These are phyloP conservation scores for Esox lucius DNA, from an alignment of 2,797 vertebrate genomes.

Conservation along the genomic window DNA sequence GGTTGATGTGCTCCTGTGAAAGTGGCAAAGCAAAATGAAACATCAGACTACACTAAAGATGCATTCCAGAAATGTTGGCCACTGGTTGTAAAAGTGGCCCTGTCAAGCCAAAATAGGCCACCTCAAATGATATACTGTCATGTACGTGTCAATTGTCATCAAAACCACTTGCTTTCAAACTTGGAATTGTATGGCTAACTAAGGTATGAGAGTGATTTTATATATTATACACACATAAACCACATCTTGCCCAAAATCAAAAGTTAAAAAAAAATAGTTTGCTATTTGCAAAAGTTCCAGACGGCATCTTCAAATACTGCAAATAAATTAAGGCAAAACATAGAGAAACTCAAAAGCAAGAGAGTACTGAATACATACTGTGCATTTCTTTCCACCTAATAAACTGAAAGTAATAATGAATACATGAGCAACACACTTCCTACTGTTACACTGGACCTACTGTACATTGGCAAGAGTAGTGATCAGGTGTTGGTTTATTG, in stretches of 20 bases:
- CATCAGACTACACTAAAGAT: not conserved
- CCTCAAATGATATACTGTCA: too few species aligned
- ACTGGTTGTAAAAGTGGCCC: too few species aligned
- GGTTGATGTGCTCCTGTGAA: not conserved
- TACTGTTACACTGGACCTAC: slow-evolving; percentile 31
- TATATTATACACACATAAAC: too few species aligned
- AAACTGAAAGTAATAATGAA: slow-evolving; percentile 11
- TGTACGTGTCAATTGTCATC: too few species aligned
- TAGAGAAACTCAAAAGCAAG: slow-evolving; percentile 24
- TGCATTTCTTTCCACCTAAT: not conserved
- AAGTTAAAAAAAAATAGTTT: too few species aligned
- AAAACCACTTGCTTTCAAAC: too few species aligned
- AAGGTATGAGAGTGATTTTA: too few species aligned
- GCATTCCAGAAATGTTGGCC: slow-evolving; percentile 46
- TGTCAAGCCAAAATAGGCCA: too few species aligned
- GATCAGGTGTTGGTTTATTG: slow-evolving; percentile 18
- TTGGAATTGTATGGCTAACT: too few species aligned
- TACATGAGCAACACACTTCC: slow-evolving; percentile 1
- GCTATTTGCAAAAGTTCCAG: too few species aligned
- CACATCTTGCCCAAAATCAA: too few species aligned
- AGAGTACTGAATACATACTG: not conserved
- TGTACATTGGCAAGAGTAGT: slow-evolving; percentile 24
- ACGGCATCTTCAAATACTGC: too few species aligned
- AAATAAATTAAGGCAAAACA: slow-evolving; percentile 40
- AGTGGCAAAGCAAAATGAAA: slow-evolving; percentile 4